Evolutionary conservation across 2,797 vertebrate genomes (phyloP).

Genomic region (Eospalax fontanierii): DNA sequence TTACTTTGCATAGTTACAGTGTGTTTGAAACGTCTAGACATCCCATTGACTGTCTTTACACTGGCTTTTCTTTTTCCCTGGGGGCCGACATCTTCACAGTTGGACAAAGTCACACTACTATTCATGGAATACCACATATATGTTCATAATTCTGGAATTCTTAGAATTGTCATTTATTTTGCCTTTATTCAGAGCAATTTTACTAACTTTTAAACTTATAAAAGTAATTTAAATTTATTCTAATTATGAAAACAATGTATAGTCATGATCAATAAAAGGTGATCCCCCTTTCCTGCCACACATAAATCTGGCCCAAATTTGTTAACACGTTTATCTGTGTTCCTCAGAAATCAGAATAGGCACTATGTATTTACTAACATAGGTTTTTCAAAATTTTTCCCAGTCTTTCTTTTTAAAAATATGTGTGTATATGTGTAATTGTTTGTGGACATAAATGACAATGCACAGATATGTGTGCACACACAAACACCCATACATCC

Average conservation of each 20-base stretch:
- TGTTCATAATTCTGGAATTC: neutral
- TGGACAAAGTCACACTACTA: neutral
- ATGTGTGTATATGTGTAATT: no score
- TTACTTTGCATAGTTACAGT: neutral
- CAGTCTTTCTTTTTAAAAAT: neutral
- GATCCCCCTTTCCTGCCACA: fast-evolving
- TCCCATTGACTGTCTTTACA: neutral
- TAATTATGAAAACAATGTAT: neutral
- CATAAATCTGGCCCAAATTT: neutral
- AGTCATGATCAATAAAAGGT: neutral
- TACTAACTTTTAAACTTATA: neutral
- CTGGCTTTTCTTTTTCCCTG: neutral
- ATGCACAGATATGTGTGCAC: neutral
- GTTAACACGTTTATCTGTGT: neutral
- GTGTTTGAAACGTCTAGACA: neutral
- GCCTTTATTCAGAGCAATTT: neutral
- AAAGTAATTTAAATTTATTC: neutral
- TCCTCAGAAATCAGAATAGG: neutral
- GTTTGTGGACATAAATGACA: neutral
- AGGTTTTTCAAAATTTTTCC: neutral
- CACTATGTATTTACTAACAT: neutral
- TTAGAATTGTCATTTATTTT: neutral
- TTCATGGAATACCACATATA: no score
- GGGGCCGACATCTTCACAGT: neutral
- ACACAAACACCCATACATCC: neutral